Evolutionary conservation across 2,113 vertebrate species (phyloP), one percentile per base, ranked within the genome.

Genomic region (Lichenostomus cassidix): DNA sequence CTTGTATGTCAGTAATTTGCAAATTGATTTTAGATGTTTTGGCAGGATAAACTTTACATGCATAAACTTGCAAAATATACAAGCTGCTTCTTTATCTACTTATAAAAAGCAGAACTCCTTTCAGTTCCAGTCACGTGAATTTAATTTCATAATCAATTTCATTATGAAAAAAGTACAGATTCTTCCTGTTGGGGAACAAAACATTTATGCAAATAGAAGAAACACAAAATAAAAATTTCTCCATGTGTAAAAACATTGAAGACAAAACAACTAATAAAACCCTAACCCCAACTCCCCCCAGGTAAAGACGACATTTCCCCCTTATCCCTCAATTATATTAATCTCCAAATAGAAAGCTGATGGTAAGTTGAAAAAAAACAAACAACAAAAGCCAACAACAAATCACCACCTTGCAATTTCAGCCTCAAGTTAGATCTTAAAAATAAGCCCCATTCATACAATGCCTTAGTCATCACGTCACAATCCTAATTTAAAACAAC

Each of bases 1-100:
- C 53, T 49, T 60, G 52, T 25, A 68, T 53, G 94, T 79, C 67
- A 86, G 60, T 86, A 89, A 77, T 87, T 55, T 55, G 53, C 56
- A 92, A 94, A 94, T 69, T 91, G 70, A 87, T 90, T 95, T 85
- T 86, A 70, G 88, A 90, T 41, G 79, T 68, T 96, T 75, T 90
- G 85, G 52, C 79, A 93, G 60, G 64, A 81, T 83, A 85, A 87
- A 85, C 9, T 4, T 59, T 65, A 92, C 68, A 77, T 73, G 80
- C 33, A 63, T 62, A 49, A 81, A 81, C 88, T 74, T 90, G 92
- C 37, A 93, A 77, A 89, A 70, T 33, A 70, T 39, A 83, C 80
- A 88, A 60, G 44, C 52, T 91, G 65, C 31, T 85, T 49, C 82
- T 92, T 83, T 83, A 73, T 65, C 67, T 93, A 13, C 74, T 74